Conservation (phyloP, 2,113 vertebrate genomes). For the Coregonus clupeaformis region DNA sequence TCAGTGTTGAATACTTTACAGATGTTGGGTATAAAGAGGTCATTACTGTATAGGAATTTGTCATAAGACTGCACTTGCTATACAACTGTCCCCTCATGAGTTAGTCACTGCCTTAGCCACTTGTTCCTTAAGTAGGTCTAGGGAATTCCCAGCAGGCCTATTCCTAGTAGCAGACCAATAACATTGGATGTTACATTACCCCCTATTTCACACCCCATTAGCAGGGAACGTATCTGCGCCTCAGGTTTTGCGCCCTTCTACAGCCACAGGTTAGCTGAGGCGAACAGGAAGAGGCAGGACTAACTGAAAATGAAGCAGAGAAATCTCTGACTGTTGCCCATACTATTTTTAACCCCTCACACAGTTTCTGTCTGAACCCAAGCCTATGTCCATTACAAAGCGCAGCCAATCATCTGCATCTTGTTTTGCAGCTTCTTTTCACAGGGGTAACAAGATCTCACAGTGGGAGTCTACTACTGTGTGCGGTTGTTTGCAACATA, state of each 20-base stretch:
- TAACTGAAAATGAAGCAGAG: constrained; percentile 5
- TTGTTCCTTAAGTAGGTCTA: background rate
- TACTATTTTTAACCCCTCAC: background rate
- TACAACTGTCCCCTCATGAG: too few relatives aligned
- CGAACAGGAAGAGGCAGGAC: constrained; percentile 45
- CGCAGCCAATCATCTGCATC: background rate
- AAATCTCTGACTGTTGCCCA: background rate
- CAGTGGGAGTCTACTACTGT: background rate
- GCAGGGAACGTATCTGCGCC: constrained; percentile 4
- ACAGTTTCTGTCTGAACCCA: background rate
- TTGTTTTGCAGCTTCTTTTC: background rate
- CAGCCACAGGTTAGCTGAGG: constrained; percentile 15
- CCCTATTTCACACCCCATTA: background rate
- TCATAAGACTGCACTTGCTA: background rate
- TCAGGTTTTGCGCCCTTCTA: constrained; percentile 3
- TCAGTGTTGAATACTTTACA: too few relatives aligned
- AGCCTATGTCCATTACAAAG: background rate
- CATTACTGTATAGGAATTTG: background rate
- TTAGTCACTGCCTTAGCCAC: background rate
- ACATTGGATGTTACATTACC: background rate
- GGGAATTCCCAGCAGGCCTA: background rate
- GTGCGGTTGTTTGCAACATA: background rate
- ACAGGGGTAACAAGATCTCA: background rate
- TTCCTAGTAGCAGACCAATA: background rate
- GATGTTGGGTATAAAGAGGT: too few relatives aligned